Evolutionary conservation across 2,888 invertebrate species (phyloP).

Genomic region (Drosophila diplacantha): DNA sequence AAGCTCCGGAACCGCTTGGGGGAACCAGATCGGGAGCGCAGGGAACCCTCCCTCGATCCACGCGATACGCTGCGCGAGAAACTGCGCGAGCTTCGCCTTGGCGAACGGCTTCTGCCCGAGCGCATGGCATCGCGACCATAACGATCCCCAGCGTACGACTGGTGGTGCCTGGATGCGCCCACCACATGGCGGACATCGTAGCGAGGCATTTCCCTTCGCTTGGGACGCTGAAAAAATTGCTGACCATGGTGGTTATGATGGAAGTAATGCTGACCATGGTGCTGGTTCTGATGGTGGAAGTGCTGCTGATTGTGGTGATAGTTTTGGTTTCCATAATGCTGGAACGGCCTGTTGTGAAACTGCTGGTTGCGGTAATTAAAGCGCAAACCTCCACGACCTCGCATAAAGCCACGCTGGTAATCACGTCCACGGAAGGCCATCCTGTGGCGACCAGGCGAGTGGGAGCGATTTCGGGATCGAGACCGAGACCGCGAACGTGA

Average conservation of each 20-base stretch:
- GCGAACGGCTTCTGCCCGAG: constrained; percentile 75
- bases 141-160: constrained; percentile 84
- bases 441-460: constrained; percentile 42
- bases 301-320: constrained; percentile 36
- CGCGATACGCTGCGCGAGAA: constrained; percentile 62
- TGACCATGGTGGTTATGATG: constrained; percentile 33
- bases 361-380: constrained; percentile 53
- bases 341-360: constrained; percentile 42
- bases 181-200: constrained; percentile 90
- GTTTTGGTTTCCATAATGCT: constrained; percentile 22
- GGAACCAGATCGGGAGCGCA: constrained; percentile 70
- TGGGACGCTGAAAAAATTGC: constrained; percentile 76
- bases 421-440: constrained; percentile 38
- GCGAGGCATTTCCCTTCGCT: constrained; percentile 87
- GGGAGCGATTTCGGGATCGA: constrained; percentile 47
- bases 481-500: constrained; percentile 37
- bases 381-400: constrained; percentile 46
- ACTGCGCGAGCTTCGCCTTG: constrained; percentile 51
- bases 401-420: constrained; percentile 25
- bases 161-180: constrained; percentile 77
- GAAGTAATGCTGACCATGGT: constrained; percentile 21
- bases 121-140: constrained; percentile 86
- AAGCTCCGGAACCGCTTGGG: constrained; percentile 69
- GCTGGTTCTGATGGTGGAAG: constrained; percentile 37
- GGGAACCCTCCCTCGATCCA: constrained; percentile 59